Conservation (phyloP, 2,888 invertebrate genomes). For the Boloria selene region DNA sequence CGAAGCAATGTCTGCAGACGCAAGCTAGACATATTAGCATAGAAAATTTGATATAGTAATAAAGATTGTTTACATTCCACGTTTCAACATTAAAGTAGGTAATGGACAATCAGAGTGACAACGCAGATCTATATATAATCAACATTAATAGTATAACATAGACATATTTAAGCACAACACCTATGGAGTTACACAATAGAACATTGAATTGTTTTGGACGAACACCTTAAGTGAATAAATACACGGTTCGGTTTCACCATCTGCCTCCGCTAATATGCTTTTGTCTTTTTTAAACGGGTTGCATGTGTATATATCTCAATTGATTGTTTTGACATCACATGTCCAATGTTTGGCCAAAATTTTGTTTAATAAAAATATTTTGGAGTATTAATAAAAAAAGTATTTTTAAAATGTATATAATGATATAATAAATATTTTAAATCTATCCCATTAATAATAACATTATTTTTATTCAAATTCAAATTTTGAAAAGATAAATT, state of each 20-base stretch:
- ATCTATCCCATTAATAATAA: no score
- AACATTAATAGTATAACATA: slow-evolving; percentile 47
- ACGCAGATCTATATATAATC: not conserved
- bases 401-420: no score
- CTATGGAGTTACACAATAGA: slow-evolving; percentile 64
- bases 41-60: no score
- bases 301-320: no score
- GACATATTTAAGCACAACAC: slow-evolving; percentile 3
- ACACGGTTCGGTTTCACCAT: slow-evolving; percentile 36
- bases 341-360: no score
- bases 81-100: not conserved
- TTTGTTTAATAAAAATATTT: no score
- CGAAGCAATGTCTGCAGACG: not conserved
- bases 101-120: slow-evolving; percentile 15
- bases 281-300: slow-evolving; percentile 10
- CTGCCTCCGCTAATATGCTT: slow-evolving; percentile 14
- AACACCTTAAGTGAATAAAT: slow-evolving; percentile 59
- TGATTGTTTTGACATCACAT: no score
- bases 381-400: no score
- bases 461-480: no score
- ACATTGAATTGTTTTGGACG: slow-evolving; percentile 63
- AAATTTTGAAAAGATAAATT: no score
- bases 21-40: no score
- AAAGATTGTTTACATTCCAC: not conserved
- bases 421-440: no score